These are phyloP conservation scores for Platalea minor DNA, from an alignment of 2,797 vertebrate genomes.

Conservation along the genomic window DNA sequence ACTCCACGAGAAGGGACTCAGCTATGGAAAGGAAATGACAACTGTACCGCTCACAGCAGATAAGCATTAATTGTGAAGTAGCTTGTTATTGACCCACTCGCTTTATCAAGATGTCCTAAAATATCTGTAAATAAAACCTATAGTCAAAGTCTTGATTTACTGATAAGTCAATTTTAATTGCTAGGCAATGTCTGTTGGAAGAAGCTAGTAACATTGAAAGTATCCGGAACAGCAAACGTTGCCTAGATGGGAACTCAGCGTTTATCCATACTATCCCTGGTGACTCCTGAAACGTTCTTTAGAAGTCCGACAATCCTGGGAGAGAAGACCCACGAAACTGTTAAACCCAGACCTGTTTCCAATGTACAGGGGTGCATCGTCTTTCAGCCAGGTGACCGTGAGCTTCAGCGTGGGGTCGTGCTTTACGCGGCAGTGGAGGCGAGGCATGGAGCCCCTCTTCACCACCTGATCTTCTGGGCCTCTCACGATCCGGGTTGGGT, in stretches of 20 bases:
- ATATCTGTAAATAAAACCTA: neutral
- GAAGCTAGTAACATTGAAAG: neutral
- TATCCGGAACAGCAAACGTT: accelerated
- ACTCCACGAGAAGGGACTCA: neutral
- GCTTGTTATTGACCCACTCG: neutral
- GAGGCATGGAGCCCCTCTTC: conserved; percentile 78
- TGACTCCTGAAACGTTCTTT: neutral
- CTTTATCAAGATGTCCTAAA: neutral
- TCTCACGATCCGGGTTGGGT: conserved; percentile 87
- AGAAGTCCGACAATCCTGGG: neutral
- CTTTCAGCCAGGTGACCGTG: conserved; percentile 87
- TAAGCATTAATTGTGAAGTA: neutral
- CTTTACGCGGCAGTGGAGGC: conserved; percentile 85
- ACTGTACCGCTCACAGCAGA: neutral
- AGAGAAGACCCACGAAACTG: accelerated
- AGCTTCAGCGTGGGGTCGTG: conserved; percentile 83
- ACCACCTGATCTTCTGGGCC: conserved; percentile 83
- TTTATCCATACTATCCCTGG: neutral
- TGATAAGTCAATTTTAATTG: neutral
- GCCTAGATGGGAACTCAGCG: accelerated
- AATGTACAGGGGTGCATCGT: conserved; percentile 81
- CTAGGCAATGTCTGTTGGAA: neutral
- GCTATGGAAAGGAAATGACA: neutral
- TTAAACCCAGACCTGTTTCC: conserved; percentile 80
- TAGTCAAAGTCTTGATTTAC: neutral